phyloP scores from a whole-genome alignment of 2,113 vertebrate genomes.

The Aythya baeri region DNA sequence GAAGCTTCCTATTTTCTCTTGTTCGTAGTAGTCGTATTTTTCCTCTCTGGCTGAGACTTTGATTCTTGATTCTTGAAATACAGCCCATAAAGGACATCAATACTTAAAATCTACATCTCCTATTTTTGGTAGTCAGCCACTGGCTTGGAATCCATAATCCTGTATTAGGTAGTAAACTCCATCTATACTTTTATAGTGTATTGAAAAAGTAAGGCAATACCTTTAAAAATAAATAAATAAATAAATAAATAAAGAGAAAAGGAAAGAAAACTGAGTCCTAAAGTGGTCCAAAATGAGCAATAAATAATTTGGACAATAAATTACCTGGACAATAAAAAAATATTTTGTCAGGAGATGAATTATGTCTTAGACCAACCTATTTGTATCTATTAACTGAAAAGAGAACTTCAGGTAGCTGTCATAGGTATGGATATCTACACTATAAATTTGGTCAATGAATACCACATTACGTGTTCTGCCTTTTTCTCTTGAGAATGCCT shows the following conservation, averaged over 20 bases:
- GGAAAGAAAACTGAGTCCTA: no score
- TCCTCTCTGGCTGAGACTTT: not conserved
- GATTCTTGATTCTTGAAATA: not conserved
- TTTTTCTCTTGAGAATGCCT: not conserved
- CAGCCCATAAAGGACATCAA: not conserved
- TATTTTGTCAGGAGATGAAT: not conserved
- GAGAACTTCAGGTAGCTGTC: not conserved
- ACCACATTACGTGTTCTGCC: not conserved
- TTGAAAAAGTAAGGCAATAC: not conserved
- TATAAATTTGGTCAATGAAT: not conserved
- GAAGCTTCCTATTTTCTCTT: not conserved
- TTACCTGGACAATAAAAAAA: not conserved
- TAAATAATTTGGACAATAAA: not conserved
- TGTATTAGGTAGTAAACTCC: not conserved
- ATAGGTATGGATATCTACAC: not conserved
- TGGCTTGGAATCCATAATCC: not conserved
- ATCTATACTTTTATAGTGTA: not conserved
- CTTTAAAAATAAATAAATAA: not conserved
- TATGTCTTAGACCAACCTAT: not conserved
- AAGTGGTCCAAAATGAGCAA: no score
- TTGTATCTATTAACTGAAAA: not conserved
- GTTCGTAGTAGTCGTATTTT: not conserved
- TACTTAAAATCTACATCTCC: not conserved
- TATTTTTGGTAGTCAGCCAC: not conserved
- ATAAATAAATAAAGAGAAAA: not conserved